These are phyloP conservation scores for western clawed frog (Xenopus tropicalis) DNA, from an alignment of 2,113 vertebrate genomes.

Conservation along the genomic window DNA sequence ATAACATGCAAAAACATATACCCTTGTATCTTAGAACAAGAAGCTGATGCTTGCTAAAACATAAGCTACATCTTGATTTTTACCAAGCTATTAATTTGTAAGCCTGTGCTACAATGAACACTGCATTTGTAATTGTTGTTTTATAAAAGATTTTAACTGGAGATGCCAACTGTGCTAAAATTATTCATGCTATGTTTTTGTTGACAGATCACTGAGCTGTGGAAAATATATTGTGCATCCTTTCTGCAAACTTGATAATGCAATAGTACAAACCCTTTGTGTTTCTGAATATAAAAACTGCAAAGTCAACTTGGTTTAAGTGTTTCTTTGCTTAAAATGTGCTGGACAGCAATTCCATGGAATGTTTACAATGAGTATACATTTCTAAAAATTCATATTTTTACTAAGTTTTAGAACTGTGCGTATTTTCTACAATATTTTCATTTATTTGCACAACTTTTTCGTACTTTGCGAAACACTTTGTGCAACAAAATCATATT, in stretches of 20 bases:
- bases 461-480: too few relatives aligned
- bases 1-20: too few relatives aligned
- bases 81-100: too few relatives aligned
- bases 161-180: conserved; percentile 11
- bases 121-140: background rate
- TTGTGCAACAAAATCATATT: too few relatives aligned
- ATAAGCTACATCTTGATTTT: too few relatives aligned
- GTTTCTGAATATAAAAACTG: background rate
- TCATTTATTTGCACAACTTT: too few relatives aligned
- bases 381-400: too few relatives aligned
- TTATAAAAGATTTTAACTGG: background rate
- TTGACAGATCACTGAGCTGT: conserved; percentile 1
- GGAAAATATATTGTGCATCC: background rate
- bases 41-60: too few relatives aligned
- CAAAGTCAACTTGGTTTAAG: background rate
- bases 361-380: background rate
- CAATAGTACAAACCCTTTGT: background rate
- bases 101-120: background rate
- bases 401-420: too few relatives aligned
- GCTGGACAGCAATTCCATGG: background rate
- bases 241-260: conserved; percentile 4
- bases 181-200: conserved; percentile 5
- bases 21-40: too few relatives aligned
- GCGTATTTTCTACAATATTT: too few relatives aligned
- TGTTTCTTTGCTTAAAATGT: background rate